These are phyloP conservation scores for Cephus runcator DNA, from an alignment of 2,888 invertebrate genomes.

Conservation along the genomic window DNA sequence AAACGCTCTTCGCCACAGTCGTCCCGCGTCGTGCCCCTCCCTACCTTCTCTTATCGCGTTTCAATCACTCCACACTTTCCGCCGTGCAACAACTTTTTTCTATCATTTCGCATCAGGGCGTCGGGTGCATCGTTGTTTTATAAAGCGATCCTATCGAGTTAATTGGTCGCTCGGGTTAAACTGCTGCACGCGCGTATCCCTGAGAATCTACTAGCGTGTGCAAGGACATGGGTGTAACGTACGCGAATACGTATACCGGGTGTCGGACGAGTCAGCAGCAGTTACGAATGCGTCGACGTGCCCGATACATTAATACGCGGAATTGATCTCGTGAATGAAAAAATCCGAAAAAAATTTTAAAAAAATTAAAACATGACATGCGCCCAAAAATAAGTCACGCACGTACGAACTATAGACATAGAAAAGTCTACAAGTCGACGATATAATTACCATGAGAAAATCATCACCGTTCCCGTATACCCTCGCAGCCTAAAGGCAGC, in stretches of 20 bases:
- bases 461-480: not conserved
- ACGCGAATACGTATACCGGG: not conserved
- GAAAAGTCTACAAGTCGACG: not conserved
- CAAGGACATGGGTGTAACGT: not conserved
- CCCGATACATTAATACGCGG: not conserved
- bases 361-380: not conserved
- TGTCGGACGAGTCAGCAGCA: not conserved
- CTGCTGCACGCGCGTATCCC: slow-evolving; percentile 56
- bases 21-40: not conserved
- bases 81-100: not conserved
- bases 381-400: not conserved
- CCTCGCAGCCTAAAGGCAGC: not conserved
- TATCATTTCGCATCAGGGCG: not conserved
- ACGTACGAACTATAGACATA: not conserved
- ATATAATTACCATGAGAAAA: not conserved
- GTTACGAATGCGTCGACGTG: not conserved
- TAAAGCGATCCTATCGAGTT: slow-evolving; percentile 56
- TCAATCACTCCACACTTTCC: not conserved
- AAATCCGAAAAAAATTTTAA: not conserved
- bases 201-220: slow-evolving; percentile 46
- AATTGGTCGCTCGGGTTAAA: slow-evolving; percentile 61
- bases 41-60: not conserved
- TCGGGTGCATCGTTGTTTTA: not conserved
- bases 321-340: too few species aligned
- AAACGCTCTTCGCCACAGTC: not conserved